These are phyloP conservation scores for Glyptemys insculpta DNA, from an alignment of 2,797 vertebrate genomes.

Conservation along the genomic window DNA sequence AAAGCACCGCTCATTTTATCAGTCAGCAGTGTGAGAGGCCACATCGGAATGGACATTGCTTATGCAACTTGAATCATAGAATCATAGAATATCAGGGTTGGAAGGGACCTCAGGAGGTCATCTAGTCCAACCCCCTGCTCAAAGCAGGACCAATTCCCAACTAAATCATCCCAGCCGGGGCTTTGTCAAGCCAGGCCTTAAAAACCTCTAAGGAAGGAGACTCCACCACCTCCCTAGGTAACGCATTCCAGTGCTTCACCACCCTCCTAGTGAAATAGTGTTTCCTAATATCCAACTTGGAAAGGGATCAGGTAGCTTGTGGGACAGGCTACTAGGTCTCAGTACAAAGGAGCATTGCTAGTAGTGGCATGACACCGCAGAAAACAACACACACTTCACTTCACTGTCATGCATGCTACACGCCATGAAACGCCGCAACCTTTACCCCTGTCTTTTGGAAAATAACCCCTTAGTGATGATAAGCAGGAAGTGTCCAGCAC, in stretches of 20 bases:
- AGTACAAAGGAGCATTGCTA: fast-evolving
- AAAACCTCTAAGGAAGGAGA: too few relatives aligned
- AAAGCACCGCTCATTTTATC: neutral
- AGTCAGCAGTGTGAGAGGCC: neutral
- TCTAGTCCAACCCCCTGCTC: too few relatives aligned
- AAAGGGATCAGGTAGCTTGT: conserved; percentile 49
- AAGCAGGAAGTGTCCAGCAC: neutral
- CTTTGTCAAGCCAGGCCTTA: too few relatives aligned
- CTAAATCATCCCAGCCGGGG: too few relatives aligned
- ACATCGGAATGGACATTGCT: neutral
- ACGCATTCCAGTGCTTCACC: too few relatives aligned
- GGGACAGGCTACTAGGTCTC: neutral
- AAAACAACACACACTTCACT: neutral
- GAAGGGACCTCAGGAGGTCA: too few relatives aligned
- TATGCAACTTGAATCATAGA: conserved; percentile 27
- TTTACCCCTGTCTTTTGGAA: neutral
- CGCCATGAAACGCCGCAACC: neutral
- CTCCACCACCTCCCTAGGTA: too few relatives aligned
- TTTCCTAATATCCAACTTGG: neutral
- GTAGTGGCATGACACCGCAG: neutral
- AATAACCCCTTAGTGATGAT: neutral
- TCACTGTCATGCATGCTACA: conserved; percentile 35
- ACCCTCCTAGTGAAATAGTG: too few relatives aligned
- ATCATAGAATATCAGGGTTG: too few relatives aligned
- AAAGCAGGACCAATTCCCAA: too few relatives aligned